Conservation (phyloP, 2,797 vertebrate genomes). For the Aldrovandia affinis region DNA sequence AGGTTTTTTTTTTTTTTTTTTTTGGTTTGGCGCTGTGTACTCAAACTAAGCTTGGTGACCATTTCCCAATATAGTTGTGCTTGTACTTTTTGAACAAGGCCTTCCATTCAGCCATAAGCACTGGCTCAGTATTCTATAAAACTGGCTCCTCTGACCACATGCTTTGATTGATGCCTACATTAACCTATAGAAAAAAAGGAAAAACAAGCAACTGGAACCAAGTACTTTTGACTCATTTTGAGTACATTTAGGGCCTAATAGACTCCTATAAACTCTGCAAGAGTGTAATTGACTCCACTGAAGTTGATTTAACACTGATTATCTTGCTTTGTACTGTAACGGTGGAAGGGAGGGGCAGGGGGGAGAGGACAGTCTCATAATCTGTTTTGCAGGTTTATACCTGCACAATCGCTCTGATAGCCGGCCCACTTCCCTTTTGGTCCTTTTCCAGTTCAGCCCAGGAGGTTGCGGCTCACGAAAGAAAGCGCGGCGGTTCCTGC, state of each 20-base stretch:
- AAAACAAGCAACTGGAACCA: neutral
- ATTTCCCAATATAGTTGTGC: neutral
- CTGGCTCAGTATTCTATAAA: neutral
- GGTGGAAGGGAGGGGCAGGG: neutral
- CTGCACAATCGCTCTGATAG: conserved; percentile 9
- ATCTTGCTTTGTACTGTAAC: too few relatives aligned
- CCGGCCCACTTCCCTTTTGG: conserved; percentile 8
- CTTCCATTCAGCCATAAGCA: neutral
- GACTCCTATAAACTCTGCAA: too few relatives aligned
- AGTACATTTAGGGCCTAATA: too few relatives aligned
- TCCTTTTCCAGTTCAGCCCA: neutral
- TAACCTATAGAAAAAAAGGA: too few relatives aligned
- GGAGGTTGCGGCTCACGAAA: neutral
- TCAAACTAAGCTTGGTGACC: neutral
- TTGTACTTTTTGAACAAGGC: neutral
- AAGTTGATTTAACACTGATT: too few relatives aligned
- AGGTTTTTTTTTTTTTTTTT: too few relatives aligned
- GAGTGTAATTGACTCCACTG: too few relatives aligned
- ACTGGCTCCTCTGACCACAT: neutral
- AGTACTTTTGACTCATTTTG: too few relatives aligned
- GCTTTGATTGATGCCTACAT: neutral
- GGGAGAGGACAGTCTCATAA: neutral
- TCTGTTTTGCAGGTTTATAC: neutral
- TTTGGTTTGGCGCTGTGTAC: neutral
- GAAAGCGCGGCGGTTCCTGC: neutral